Evolutionary conservation across 2,888 invertebrate genomes (phyloP).

Genomic region (Apotomis capreana): DNA sequence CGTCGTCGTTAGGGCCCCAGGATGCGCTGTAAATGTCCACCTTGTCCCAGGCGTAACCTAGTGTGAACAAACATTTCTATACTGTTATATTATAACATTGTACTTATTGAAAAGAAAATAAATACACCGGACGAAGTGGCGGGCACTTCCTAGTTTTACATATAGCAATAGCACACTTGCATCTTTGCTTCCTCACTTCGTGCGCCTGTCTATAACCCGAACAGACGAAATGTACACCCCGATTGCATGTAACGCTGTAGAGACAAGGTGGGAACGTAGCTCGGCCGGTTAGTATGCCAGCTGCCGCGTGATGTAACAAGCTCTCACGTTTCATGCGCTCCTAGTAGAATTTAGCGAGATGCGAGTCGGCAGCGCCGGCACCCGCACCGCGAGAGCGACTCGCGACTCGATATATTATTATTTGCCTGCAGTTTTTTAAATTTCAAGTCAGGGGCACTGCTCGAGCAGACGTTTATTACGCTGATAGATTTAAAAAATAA

Average conservation of each 20-base stretch:
- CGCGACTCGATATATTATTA: not conserved
- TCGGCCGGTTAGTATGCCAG: not conserved
- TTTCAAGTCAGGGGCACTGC: too few relatives aligned
- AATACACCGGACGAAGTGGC: not conserved
- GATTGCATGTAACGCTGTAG: not conserved
- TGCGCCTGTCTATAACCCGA: too few relatives aligned
- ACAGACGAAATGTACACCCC: too few relatives aligned
- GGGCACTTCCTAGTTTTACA: too few relatives aligned
- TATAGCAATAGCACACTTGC: too few relatives aligned
- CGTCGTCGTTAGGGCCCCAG: constrained; percentile 97
- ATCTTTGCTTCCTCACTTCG: too few relatives aligned
- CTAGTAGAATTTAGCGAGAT: constrained; percentile 17
- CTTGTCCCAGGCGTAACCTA: constrained; percentile 86
- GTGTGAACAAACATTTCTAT: too few relatives aligned
- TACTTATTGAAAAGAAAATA: too few relatives aligned
- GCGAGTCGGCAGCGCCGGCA: constrained; percentile 15
- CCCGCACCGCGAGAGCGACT: not conserved
- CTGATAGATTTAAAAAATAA: too few relatives aligned
- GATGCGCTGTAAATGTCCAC: constrained; percentile 96
- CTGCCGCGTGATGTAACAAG: not conserved
- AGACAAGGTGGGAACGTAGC: not conserved
- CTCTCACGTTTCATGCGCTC: constrained; percentile 12
- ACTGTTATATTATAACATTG: too few relatives aligned
- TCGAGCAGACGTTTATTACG: too few relatives aligned
- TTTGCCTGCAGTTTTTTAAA: too few relatives aligned